Evolutionary conservation across 2,797 vertebrate species (phyloP), one percentile per base, ranked within the genome.

Genomic region (Sphenodon punctatus): DNA sequence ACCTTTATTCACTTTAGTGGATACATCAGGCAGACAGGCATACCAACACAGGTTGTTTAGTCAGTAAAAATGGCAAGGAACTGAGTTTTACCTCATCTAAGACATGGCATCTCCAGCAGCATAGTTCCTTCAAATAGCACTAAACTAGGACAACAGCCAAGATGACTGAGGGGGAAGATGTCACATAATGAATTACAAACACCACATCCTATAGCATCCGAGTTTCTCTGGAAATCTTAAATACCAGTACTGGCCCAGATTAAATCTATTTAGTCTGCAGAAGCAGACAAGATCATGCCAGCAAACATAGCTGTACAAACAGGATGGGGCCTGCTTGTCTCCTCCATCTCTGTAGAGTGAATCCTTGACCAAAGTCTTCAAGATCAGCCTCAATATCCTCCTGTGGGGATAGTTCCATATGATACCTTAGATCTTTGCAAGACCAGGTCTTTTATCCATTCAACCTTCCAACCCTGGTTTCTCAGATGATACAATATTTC

Each of bases 361-460:
- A 67, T 53, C 71, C 67, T 80, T n/a, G 41, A n/a, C 42, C 17
- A 56, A 63, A n/a, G n/a, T 45, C 74, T 17, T 46, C 76, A 84
- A 58, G 12, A 67, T 46, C 61, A 70, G 67, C 23, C 14, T 34
- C 38, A 17, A 16, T 38, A 85, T 70, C 22, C 42, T 67, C 13
- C 72, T 64, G 11, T 5, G 32, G 75, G 45, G 43, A 82, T 82
- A 66, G 73, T 78, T 53, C 38, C 36, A 58, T 16, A 20, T 3
- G 30, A 75, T 46, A n/a, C 58, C 49, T 76, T 32, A 42, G 61
- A 78, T 59, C 67, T 63, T 53, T 86, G 75, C 71, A 63, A 46
- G 27, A 67, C 82, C 88, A 93, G 82, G 89, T 91, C 85, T 30
- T 88, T 89, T 75, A 1, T 1, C 32, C 58, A 23, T 23, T 23